Percentiles rank a stretch among this genome's conserved stretches.
These are phyloP conservation scores for Ridgeia piscesae DNA, from an alignment of 1,140 invertebrate genomes.

Conservation along the genomic window DNA sequence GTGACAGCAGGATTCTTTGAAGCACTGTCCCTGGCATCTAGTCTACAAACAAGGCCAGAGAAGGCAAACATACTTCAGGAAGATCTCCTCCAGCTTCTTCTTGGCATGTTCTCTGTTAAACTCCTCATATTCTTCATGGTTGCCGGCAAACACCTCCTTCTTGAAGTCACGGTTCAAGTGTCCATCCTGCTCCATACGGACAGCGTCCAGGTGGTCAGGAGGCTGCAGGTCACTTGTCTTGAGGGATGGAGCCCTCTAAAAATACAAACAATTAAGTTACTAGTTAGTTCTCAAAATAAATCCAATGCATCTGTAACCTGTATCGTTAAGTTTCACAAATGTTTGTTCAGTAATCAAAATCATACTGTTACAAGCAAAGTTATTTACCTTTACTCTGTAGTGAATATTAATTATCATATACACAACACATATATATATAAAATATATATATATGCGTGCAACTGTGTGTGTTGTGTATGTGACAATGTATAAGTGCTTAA, in stretches of 20 bases:
- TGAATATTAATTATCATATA: no score
- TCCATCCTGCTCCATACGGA: slow-evolving; percentile 55
- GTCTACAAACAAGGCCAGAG: no score
- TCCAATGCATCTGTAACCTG: background rate
- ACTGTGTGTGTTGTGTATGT: no score
- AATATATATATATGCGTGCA: no score
- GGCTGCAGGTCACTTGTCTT: slow-evolving; percentile 41
- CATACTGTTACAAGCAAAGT: no score
- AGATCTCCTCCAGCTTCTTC: slow-evolving; percentile 48
- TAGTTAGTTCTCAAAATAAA: background rate
- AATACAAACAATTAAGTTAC: background rate
- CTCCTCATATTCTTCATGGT: slow-evolving; percentile 52
- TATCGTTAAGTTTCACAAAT: no score
- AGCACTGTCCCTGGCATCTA: no score
- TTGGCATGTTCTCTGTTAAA: slow-evolving; percentile 37
- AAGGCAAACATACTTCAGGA: slow-evolving; percentile 41
- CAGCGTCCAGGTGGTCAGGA: slow-evolving; percentile 53
- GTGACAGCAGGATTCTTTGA: no score
- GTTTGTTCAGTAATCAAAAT: no score
- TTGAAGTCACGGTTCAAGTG: slow-evolving; percentile 54
- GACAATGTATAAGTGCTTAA: no score
- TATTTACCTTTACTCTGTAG: no score
- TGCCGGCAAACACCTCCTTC: slow-evolving; percentile 55
- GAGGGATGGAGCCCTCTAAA: background rate
- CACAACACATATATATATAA: no score